Conservation (phyloP, 2,113 vertebrate genomes). For the Megaceryle maxima region DNA sequence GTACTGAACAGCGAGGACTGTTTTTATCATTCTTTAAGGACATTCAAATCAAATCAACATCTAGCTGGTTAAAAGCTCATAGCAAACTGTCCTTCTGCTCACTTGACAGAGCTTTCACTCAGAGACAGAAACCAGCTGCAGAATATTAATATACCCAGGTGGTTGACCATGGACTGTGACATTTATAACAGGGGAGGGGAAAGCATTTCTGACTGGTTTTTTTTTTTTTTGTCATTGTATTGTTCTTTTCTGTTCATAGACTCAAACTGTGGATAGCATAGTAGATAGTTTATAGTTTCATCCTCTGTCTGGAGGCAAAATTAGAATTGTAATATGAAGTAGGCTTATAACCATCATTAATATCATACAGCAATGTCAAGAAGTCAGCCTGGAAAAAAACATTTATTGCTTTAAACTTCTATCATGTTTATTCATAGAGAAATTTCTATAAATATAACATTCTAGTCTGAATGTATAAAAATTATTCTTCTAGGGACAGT, state of each 20-base stretch:
- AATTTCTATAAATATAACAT: background rate
- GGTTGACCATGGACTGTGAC: background rate
- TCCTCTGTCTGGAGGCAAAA: background rate
- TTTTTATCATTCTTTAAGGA: background rate
- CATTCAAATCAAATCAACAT: conserved; percentile 31
- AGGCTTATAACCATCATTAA: background rate
- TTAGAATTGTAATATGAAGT: background rate
- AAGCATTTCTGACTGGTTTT: background rate
- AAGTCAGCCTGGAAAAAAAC: background rate
- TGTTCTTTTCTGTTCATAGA: background rate
- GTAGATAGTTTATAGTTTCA: background rate
- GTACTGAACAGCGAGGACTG: background rate
- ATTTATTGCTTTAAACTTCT: background rate
- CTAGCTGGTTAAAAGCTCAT: conserved; percentile 11
- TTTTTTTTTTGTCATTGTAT: background rate
- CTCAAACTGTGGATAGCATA: background rate
- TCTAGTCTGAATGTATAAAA: background rate
- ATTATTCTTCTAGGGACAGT: background rate
- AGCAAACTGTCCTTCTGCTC: conserved; percentile 1
- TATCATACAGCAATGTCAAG: background rate
- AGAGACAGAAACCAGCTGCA: background rate
- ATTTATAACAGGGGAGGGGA: background rate
- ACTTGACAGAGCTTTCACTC: background rate
- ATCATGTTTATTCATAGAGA: background rate
- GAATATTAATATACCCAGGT: background rate